Evolutionary conservation across 2,113 vertebrate species (phyloP).

Genomic region (Eublepharis macularius): DNA sequence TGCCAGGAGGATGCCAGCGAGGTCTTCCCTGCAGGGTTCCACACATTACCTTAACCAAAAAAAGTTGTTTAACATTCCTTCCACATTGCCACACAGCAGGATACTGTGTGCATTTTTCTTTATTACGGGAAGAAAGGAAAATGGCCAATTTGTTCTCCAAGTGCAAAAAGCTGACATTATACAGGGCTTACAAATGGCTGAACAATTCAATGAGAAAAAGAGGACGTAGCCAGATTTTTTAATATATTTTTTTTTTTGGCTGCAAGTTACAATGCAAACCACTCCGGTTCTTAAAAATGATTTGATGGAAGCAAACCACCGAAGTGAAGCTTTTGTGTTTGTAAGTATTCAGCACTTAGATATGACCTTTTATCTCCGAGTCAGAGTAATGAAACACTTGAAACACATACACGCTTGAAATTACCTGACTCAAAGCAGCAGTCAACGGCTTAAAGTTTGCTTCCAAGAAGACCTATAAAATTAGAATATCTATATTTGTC

Average conservation of each 20-base stretch:
- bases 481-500: constrained; percentile 13
- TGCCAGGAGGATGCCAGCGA: not conserved
- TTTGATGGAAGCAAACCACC: constrained; percentile 12
- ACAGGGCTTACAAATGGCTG: constrained; percentile 22
- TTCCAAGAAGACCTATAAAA: not conserved
- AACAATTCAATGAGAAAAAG: constrained; percentile 22
- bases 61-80: constrained; percentile 28
- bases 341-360: constrained; percentile 15
- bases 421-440: not conserved
- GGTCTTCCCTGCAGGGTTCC: not conserved
- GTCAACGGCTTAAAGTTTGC: not conserved
- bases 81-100: constrained; percentile 1
- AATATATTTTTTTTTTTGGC: not conserved
- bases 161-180: not conserved
- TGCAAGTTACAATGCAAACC: constrained; percentile 12
- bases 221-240: not conserved
- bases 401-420: not conserved
- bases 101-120: constrained; percentile 29
- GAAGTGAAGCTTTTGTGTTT: constrained; percentile 15
- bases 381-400: constrained; percentile 23
- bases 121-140: constrained; percentile 24
- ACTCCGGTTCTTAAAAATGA: constrained; percentile 7
- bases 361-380: constrained; percentile 28
- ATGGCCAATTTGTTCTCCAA: constrained; percentile 24
- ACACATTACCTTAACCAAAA: constrained; percentile 4